A percentile compares a stretch with the other conserved stretches of the same genome.
phyloP scores from a whole-genome alignment of 2,888 invertebrate genomes.

The Salticus scenicus region DNA sequence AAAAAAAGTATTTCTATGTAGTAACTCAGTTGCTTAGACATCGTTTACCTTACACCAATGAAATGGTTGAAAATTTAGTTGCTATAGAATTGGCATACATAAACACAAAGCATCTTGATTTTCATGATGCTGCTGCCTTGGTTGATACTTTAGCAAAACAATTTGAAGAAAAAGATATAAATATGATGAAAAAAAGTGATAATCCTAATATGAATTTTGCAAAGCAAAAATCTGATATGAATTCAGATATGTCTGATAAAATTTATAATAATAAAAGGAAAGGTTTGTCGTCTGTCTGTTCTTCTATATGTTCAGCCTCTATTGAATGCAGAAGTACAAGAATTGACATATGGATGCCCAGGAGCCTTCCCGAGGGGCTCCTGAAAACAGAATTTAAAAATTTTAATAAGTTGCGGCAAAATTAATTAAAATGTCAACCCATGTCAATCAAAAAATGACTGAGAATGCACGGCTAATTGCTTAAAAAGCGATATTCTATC shows the following conservation, averaged over 20 bases:
- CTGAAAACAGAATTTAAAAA: too few relatives aligned
- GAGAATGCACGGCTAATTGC: too few relatives aligned
- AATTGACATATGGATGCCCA: too few relatives aligned
- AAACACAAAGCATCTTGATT: constrained; percentile 99
- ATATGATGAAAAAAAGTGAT: not conserved
- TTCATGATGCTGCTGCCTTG: constrained; percentile 95
- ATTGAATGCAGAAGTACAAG: too few relatives aligned
- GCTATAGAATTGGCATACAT: constrained; percentile 98
- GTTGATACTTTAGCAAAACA: constrained; percentile 86
- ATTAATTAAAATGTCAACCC: too few relatives aligned
- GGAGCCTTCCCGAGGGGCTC: too few relatives aligned
- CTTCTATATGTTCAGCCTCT: too few relatives aligned
- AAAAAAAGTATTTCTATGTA: constrained; percentile 98
- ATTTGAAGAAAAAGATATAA: constrained; percentile 66
- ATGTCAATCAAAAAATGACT: too few relatives aligned
- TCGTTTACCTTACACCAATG: constrained; percentile 95
- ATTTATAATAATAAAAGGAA: constrained; percentile 58
- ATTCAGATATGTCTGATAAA: constrained; percentile 37
- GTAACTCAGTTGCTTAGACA: constrained; percentile 94
- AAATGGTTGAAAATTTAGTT: constrained; percentile 98
- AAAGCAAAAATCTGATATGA: constrained; percentile 28
- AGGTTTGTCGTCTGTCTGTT: too few relatives aligned
- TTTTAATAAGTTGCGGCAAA: too few relatives aligned
- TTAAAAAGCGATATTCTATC: too few relatives aligned
- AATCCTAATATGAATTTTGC: constrained; percentile 36